A percentile compares a stretch with the other conserved stretches of the same genome.
Conservation (phyloP, 1,140 invertebrate species). For the Sarcophaga peregrina region DNA sequence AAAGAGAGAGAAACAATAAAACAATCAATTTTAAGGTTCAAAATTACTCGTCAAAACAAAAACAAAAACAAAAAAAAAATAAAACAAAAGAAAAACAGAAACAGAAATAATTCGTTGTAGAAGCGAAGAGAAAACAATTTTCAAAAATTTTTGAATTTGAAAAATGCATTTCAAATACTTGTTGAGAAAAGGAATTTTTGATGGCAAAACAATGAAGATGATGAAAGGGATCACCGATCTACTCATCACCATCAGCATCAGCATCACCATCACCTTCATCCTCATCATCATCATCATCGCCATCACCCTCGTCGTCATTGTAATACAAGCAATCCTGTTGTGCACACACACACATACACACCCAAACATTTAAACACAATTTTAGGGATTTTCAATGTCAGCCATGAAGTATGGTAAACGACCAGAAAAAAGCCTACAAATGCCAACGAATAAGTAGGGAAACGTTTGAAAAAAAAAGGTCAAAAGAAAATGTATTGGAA, state of each 20-base stretch:
- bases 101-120: neutral
- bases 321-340: too few species aligned
- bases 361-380: neutral
- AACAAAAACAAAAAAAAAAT: neutral
- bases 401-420: neutral
- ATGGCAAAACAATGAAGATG: slow-evolving; percentile 30
- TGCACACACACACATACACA: neutral
- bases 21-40: slow-evolving; percentile 39
- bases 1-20: slow-evolving; percentile 26
- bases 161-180: neutral
- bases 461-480: slow-evolving; percentile 35
- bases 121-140: too few species aligned
- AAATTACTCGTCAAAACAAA: slow-evolving; percentile 12
- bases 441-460: neutral
- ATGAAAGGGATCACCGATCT: slow-evolving; percentile 29
- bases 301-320: too few species aligned
- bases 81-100: neutral
- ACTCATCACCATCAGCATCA: neutral
- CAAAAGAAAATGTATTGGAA: slow-evolving; percentile 40
- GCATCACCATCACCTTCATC: neutral
- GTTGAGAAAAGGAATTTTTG: slow-evolving; percentile 6
- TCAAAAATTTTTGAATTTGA: neutral
- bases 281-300: too few species aligned
- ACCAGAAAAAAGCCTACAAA: slow-evolving; percentile 5
- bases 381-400: neutral